phyloP scores from a whole-genome alignment of 2,113 vertebrate genomes.

The Piprites chloris region DNA sequence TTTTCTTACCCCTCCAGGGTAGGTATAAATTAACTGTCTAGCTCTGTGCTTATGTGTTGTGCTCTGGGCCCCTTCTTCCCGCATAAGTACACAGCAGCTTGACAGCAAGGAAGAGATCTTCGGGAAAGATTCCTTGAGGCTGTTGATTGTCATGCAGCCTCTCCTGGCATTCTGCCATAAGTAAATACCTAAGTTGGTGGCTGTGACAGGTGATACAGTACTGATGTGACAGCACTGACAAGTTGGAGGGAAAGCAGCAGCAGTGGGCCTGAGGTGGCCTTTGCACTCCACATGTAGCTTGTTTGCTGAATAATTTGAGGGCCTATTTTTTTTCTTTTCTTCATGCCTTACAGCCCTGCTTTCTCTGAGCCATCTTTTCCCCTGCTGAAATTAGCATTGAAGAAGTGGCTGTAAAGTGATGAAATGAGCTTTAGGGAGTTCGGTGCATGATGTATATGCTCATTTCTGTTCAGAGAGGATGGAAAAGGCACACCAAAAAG shows the following conservation, averaged over 20 bases:
- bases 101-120: neutral
- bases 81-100: neutral
- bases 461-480: neutral
- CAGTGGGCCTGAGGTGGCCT: neutral
- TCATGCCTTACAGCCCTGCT: neutral
- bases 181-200: constrained; percentile 1
- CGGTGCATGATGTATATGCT: neutral
- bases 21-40: constrained; percentile 11
- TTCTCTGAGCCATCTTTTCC: neutral
- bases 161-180: constrained; percentile 46
- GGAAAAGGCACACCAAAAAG: neutral
- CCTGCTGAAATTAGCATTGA: neutral
- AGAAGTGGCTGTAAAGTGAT: neutral
- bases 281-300: neutral
- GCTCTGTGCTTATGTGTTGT: neutral
- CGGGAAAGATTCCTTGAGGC: constrained; percentile 36
- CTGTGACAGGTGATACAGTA: neutral
- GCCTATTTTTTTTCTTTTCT: neutral
- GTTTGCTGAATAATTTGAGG: neutral
- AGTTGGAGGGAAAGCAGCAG: neutral
- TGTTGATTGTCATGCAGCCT: constrained; percentile 44
- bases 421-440: neutral
- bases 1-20: neutral
- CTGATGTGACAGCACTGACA: constrained; percentile 19
- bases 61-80: neutral